Conservation (phyloP, 2,797 vertebrate genomes). For the Alcedo quadribrachys region DNA sequence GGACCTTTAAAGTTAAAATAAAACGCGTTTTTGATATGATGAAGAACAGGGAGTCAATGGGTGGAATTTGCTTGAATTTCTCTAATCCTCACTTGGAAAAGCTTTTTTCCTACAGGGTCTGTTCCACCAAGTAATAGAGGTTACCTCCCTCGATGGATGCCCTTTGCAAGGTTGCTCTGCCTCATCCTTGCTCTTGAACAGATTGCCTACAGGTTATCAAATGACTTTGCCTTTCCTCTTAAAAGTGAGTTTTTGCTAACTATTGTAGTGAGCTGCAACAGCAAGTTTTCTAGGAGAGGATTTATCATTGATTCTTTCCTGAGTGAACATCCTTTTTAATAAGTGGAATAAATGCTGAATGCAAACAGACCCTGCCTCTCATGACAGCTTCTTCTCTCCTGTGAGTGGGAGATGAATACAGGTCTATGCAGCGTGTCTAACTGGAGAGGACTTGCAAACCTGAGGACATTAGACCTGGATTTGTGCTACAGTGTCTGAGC, state of each 20-base stretch:
- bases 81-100: background rate
- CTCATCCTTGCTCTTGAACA: background rate
- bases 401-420: background rate
- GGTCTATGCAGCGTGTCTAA: background rate
- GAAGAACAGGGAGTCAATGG: background rate
- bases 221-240: background rate
- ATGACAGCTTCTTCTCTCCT: background rate
- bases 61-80: background rate
- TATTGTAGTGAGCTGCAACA: background rate
- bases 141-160: background rate
- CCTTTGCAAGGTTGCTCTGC: background rate
- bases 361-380: background rate
- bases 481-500: background rate
- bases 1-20: background rate
- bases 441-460: background rate
- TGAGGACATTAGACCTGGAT: background rate
- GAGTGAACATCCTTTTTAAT: background rate
- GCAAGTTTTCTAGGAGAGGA: background rate
- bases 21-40: background rate
- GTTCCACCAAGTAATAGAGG: background rate
- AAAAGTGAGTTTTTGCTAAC: background rate
- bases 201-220: background rate
- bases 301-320: slow-evolving; percentile 21
- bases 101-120: background rate
- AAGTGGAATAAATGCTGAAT: background rate